These are phyloP conservation scores for Sebastes oblongus DNA, from an alignment of 2,797 vertebrate species.

Conservation along the genomic window DNA sequence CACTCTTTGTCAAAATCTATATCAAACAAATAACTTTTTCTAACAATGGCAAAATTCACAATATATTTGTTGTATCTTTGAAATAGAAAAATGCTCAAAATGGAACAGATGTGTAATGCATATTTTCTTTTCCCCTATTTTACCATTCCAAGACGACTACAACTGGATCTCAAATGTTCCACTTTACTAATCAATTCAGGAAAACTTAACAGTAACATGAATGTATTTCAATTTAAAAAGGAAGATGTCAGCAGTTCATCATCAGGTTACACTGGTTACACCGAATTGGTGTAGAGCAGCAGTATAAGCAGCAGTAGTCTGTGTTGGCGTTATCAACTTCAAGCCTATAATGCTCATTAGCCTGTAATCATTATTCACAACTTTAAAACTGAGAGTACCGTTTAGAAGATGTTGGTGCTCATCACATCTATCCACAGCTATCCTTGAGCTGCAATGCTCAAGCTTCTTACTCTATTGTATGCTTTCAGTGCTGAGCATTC, in stretches of 20 bases:
- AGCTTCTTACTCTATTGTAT: background rate
- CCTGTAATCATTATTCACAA: background rate
- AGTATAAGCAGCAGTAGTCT: background rate
- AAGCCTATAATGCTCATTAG: background rate
- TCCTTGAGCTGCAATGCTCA: background rate
- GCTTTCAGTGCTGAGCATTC: background rate
- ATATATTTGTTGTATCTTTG: background rate
- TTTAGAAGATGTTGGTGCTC: background rate
- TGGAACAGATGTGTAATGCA: background rate
- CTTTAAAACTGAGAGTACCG: background rate
- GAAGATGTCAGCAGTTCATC: background rate
- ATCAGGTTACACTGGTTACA: background rate
- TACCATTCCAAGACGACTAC: background rate
- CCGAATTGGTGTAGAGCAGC: background rate
- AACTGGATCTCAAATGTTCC: background rate
- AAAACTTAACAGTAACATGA: background rate
- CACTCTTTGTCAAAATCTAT: background rate
- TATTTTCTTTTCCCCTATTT: background rate
- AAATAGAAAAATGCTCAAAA: background rate
- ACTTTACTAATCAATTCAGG: background rate
- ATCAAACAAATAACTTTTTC: background rate
- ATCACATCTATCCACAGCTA: background rate
- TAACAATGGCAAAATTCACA: background rate
- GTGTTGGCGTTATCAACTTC: background rate
- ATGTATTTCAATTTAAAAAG: background rate